Evolutionary conservation across 2,888 invertebrate genomes (phyloP).

Genomic region (Drosophila kambysellisi): DNA sequence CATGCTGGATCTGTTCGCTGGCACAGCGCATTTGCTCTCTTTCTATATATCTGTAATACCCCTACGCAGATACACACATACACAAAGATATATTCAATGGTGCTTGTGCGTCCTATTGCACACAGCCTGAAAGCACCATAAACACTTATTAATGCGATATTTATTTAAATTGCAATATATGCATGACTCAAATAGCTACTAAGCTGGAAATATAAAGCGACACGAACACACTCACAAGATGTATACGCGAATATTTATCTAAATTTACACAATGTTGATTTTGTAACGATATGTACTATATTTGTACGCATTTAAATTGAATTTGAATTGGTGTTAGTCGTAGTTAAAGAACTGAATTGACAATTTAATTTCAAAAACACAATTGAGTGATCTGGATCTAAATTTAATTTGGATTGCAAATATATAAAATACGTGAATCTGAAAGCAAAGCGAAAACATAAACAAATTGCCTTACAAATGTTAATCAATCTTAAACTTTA

Average conservation of each 20-base stretch:
- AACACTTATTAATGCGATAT: constrained; percentile 15
- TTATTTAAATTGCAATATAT: constrained; percentile 17
- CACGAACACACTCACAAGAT: constrained; percentile 6
- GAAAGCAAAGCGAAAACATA: constrained; percentile 50
- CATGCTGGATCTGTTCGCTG: constrained; percentile 5
- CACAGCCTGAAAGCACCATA: constrained; percentile 21
- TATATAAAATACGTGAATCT: constrained; percentile 60
- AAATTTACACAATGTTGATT: constrained; percentile 23
- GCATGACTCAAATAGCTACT: constrained; percentile 20
- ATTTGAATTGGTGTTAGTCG: constrained; percentile 35
- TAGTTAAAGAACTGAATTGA: constrained; percentile 57
- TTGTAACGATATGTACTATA: constrained; percentile 34
- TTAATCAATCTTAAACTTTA: constrained; percentile 76
- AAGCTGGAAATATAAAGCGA: constrained; percentile 21
- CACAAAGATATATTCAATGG: constrained; percentile 10
- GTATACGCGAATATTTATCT: constrained; percentile 19
- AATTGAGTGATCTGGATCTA: constrained; percentile 71
- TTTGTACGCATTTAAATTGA: constrained; percentile 38
- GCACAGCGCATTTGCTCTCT: not conserved
- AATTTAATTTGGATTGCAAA: constrained; percentile 79
- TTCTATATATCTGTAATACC: not conserved
- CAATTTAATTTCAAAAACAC: constrained; percentile 58
- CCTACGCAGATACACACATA: not conserved
- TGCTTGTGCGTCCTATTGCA: constrained; percentile 42
- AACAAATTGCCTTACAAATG: constrained; percentile 77